phyloP scores from a whole-genome alignment of 2,113 vertebrate genomes.

The Laterallus jamaicensis region DNA sequence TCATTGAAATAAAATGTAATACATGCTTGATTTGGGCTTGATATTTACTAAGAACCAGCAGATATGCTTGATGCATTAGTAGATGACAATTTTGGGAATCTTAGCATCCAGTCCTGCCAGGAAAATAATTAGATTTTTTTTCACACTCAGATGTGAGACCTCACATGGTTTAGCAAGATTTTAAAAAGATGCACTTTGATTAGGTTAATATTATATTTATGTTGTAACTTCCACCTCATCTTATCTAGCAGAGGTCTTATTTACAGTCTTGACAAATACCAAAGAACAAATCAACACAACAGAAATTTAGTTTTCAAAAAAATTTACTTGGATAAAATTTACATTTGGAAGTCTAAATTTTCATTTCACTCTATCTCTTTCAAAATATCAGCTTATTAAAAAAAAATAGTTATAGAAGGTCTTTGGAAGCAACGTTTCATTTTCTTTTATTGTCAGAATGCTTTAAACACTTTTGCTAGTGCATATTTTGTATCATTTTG shows the following conservation, averaged over 20 bases:
- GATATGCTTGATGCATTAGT: background rate
- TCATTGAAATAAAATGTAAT: background rate
- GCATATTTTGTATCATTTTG: background rate
- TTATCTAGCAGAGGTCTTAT: constrained; percentile 61
- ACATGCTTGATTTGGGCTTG: background rate
- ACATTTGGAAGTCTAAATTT: constrained; percentile 56
- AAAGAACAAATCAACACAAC: constrained; percentile 61
- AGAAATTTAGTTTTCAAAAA: constrained; percentile 61
- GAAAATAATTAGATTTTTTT: constrained; percentile 10
- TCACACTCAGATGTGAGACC: background rate
- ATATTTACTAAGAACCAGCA: background rate
- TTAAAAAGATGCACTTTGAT: constrained; percentile 60
- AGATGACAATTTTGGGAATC: background rate
- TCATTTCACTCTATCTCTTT: background rate
- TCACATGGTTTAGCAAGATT: constrained; percentile 39
- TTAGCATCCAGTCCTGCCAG: background rate
- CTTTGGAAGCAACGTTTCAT: background rate
- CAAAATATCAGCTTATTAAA: constrained; percentile 6
- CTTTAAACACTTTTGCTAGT: background rate
- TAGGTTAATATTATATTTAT: constrained; percentile 67
- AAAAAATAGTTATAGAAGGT: background rate
- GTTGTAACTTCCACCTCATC: constrained; percentile 29
- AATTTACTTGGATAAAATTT: constrained; percentile 43
- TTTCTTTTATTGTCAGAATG: background rate
- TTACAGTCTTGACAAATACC: constrained; percentile 59